phyloP scores from a whole-genome alignment of 1,140 invertebrate genomes.

The Anthonomus grandis region DNA sequence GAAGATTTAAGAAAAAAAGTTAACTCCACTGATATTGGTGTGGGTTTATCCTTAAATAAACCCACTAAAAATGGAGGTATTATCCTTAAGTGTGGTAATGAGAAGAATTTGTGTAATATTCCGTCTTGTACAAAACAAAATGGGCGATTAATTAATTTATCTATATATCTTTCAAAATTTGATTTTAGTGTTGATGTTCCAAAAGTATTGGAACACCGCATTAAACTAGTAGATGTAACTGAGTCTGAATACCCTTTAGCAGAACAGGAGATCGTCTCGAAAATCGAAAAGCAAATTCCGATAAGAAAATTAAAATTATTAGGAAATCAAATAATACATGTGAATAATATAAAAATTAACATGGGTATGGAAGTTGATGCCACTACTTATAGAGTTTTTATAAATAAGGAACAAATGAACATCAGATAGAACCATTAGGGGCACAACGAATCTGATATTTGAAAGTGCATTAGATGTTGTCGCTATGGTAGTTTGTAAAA shows the following conservation, averaged over 20 bases:
- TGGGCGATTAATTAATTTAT: not conserved
- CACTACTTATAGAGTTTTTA: not conserved
- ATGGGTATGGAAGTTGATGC: too few relatives aligned
- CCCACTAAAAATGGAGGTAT: too few relatives aligned
- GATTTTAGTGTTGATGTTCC: not conserved
- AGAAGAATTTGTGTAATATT: not conserved
- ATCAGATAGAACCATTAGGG: not conserved
- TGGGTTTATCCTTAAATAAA: too few relatives aligned
- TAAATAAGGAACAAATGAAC: not conserved
- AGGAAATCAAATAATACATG: too few relatives aligned
- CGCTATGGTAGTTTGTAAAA: not conserved
- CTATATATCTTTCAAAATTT: too few relatives aligned
- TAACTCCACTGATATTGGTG: too few relatives aligned
- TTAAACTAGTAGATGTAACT: not conserved
- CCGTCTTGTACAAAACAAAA: not conserved
- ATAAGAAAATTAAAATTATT: not conserved
- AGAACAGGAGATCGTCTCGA: not conserved
- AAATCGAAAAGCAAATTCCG: not conserved
- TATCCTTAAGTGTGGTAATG: too few relatives aligned
- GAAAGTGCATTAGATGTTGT: conserved; percentile 1
- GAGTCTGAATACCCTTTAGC: not conserved
- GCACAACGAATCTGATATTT: not conserved
- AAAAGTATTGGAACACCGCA: not conserved
- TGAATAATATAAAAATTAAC: not conserved
- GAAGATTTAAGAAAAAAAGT: too few relatives aligned